A percentile compares a stretch with the other conserved stretches of the same genome.
These are phyloP conservation scores for Battus philenor DNA, from an alignment of 1,140 invertebrate species.

Conservation along the genomic window DNA sequence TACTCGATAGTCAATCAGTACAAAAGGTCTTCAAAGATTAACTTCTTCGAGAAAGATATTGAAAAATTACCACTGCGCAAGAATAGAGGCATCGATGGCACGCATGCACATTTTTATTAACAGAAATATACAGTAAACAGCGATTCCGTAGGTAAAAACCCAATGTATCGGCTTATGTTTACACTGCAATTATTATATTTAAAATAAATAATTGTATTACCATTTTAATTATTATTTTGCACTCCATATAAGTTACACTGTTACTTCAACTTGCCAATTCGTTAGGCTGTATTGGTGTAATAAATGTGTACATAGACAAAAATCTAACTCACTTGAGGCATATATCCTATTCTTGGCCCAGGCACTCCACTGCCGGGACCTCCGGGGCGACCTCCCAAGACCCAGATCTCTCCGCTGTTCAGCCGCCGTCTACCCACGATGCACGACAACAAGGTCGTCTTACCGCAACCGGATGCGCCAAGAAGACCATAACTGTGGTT, in stretches of 20 bases:
- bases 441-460: slow-evolving; percentile 91
- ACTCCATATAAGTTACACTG: neutral
- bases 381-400: slow-evolving; percentile 90
- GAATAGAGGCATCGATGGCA: no score
- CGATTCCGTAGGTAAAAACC: neutral
- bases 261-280: no score
- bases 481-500: slow-evolving; percentile 88
- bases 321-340: slow-evolving; percentile 76
- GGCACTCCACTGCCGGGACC: slow-evolving; percentile 90
- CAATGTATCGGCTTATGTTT: neutral
- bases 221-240: neutral
- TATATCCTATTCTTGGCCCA: slow-evolving; percentile 83
- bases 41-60: no score
- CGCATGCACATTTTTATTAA: neutral
- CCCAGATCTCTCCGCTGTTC: slow-evolving; percentile 90
- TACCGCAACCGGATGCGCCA: slow-evolving; percentile 90
- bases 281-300: no score
- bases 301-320: neutral
- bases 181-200: neutral
- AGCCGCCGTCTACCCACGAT: slow-evolving; percentile 89
- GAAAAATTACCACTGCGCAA: no score
- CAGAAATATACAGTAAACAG: neutral
- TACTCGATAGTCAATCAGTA: no score
- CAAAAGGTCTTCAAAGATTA: no score
- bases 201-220: neutral